Evolutionary conservation across 37 sponge, comb jelly and placozoan species (phyloP).

Genomic region (Geodia barretti): DNA sequence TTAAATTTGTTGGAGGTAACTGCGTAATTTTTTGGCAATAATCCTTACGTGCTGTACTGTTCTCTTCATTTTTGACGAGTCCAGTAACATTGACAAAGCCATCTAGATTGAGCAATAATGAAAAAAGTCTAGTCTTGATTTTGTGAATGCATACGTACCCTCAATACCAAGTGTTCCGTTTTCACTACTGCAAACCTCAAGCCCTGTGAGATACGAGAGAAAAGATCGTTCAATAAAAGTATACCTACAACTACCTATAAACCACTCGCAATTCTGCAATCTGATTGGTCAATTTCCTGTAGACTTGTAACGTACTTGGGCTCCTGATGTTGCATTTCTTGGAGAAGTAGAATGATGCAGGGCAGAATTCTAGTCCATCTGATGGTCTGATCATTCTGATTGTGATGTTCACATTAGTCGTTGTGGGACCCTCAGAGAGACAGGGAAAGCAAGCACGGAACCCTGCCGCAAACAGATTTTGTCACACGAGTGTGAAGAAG

Average conservation of each 20-base stretch:
- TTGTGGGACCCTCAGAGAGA: background rate
- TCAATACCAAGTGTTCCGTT: too few relatives aligned
- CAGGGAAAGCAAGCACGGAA: slow-evolving; percentile 14
- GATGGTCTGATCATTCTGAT: slow-evolving; percentile 1
- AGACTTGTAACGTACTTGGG: background rate
- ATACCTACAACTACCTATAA: too few relatives aligned
- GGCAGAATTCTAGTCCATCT: slow-evolving; percentile 14
- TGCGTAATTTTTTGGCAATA: too few relatives aligned
- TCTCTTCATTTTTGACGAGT: background rate
- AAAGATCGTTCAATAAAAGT: too few relatives aligned
- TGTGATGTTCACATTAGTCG: background rate
- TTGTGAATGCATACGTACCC: too few relatives aligned
- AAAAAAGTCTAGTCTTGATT: too few relatives aligned
- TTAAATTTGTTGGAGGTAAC: too few relatives aligned
- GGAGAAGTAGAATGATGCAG: slow-evolving; percentile 9
- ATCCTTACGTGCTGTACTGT: background rate
- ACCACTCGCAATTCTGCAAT: too few relatives aligned
- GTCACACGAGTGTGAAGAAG: background rate
- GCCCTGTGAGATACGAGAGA: too few relatives aligned
- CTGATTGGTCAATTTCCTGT: too few relatives aligned
- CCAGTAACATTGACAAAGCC: background rate
- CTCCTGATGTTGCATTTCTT: background rate
- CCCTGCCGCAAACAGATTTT: background rate
- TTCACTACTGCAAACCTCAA: too few relatives aligned
- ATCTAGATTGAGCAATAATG: too few relatives aligned